A percentile compares a stretch with the other conserved stretches of the same genome.
Conservation (phyloP, 2,113 vertebrate genomes). For the Actinemys pallida region DNA sequence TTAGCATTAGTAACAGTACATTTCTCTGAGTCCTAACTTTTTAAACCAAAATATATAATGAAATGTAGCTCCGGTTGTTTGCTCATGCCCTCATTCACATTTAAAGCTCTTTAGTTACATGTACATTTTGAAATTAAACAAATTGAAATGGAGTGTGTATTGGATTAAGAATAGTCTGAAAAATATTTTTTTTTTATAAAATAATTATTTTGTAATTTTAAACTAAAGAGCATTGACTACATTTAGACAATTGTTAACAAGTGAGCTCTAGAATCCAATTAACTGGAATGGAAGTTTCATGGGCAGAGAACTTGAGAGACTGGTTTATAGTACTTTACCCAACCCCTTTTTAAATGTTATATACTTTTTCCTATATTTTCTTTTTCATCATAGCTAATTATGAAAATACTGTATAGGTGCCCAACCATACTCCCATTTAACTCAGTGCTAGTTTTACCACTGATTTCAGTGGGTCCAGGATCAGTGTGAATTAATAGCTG, state of each 20-base stretch:
- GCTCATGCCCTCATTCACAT: neutral
- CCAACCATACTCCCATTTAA: neutral
- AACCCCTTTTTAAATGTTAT: neutral
- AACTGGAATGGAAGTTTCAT: neutral
- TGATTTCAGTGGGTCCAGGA: neutral
- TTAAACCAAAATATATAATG: neutral
- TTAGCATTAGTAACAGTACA: neutral
- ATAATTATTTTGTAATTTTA: neutral
- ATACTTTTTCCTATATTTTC: neutral
- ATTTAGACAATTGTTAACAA: neutral
- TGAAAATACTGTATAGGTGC: neutral
- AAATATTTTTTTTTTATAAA: neutral
- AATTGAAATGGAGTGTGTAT: neutral
- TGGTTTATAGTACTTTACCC: neutral
- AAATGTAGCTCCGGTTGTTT: neutral
- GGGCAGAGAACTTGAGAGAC: neutral
- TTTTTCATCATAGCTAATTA: neutral
- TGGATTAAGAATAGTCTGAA: neutral
- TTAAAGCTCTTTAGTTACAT: neutral
- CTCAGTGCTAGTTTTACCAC: neutral
- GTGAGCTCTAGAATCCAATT: neutral
- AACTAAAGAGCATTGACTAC: neutral
- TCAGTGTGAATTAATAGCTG: neutral
- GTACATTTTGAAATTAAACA: neutral
- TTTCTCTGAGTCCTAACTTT: neutral